Evolutionary conservation across 2,888 invertebrate species (phyloP), one percentile per base, ranked within the genome.

Genomic region (Parnassius mnemosyne): DNA sequence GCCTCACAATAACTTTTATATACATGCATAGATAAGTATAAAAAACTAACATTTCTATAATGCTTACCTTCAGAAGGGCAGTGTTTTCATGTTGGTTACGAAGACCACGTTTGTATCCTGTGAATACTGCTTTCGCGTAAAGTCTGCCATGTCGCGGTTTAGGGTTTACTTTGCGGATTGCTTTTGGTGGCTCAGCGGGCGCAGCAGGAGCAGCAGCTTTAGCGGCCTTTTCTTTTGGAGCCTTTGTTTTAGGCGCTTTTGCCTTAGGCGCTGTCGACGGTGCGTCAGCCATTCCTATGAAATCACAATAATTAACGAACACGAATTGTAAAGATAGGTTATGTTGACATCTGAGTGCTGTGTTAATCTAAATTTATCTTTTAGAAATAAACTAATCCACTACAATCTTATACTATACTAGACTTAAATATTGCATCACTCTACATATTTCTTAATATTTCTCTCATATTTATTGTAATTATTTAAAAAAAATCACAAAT

Each of bases 11-110:
- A 25, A 25, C 25, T 25, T 3, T 25, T 3, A 25, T 3, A 3
- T 5, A 25, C 3, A 34, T 34, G 5, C 34, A 34, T 1, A 7
- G 5, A 34, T 34, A 7, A 7, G 5, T 34, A 34, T 34, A 34
- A 34, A 34, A 20, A 20, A 20, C 20, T 34, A 34, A 34, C 34
- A 34, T 7, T 34, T 34, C 34, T 34, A 34, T 34, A 11, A 10
- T 20, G 63, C 68, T 64, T 70, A 94, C 95, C 93, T 97, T 98
- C 66, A 99, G 92, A 25, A 99, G 94, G 25, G 99, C 97, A 64
- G 98, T 99, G 92, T 97, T 97, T 92, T 99, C 99, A 79, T 98
- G 97, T 89, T 99, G 99, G 87, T 99, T 99, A 72, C 99, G 95
- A 68, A 98, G 94, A 69, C 99, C 99, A 76, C 99, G 95, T 88